Conservation (phyloP, 1,140 invertebrate genomes). For the Protaetia brevitarsis region DNA sequence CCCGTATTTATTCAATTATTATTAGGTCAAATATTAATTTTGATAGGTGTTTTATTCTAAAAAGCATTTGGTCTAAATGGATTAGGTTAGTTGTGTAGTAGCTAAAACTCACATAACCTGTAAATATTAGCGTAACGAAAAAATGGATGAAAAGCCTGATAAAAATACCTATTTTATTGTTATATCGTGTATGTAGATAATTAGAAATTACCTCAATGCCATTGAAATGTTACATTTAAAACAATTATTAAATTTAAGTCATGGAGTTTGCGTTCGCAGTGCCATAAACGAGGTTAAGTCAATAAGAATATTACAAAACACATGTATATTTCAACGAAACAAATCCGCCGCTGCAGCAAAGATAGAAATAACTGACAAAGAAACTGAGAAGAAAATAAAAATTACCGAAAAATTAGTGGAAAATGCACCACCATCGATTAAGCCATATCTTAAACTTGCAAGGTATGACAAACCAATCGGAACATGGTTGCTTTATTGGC, state of each 20-base stretch:
- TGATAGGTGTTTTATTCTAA: too few species aligned
- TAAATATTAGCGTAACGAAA: neutral
- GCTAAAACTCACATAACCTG: too few species aligned
- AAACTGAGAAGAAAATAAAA: constrained; percentile 24
- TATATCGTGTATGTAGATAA: neutral
- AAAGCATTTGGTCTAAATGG: too few species aligned
- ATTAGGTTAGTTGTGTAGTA: too few species aligned
- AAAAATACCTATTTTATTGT: neutral
- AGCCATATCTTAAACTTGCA: constrained; percentile 86
- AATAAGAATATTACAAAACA: neutral
- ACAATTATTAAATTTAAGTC: neutral
- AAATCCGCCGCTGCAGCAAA: constrained; percentile 3
- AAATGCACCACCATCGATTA: constrained; percentile 54
- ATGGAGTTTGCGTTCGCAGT: too few species aligned
- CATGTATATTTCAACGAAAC: neutral
- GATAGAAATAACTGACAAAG: neutral
- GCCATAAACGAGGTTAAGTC: neutral
- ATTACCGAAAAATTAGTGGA: constrained; percentile 51
- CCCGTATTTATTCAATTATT: too few species aligned
- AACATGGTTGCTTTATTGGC: constrained; percentile 94
- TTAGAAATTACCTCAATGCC: neutral
- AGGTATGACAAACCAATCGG: constrained; percentile 92
- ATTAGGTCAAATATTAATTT: too few species aligned
- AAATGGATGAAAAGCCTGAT: neutral
- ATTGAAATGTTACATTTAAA: constrained; percentile 17